Evolutionary conservation across 2,797 vertebrate species (phyloP).

Genomic region (Knipowitschia caucasica): DNA sequence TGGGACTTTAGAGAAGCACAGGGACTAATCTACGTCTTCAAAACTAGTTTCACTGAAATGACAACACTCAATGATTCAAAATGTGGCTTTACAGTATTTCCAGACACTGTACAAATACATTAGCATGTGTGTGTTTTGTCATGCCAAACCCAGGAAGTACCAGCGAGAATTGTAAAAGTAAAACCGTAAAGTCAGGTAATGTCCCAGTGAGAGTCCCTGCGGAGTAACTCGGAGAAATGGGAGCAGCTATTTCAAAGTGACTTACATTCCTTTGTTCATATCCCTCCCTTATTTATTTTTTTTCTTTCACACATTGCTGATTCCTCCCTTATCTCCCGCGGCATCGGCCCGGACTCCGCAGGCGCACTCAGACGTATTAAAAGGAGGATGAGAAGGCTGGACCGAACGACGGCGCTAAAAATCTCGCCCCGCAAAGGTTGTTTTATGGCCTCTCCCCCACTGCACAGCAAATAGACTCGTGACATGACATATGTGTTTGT

Average conservation of each 20-base stretch:
- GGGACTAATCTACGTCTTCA: too few relatives aligned
- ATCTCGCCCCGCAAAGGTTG: slow-evolving; percentile 40
- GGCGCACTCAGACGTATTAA: neutral
- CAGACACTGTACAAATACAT: too few relatives aligned
- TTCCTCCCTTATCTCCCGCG: neutral
- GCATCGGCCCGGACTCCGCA: neutral
- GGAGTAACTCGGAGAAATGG: too few relatives aligned
- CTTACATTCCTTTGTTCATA: neutral
- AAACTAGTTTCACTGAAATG: too few relatives aligned
- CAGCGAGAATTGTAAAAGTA: too few relatives aligned
- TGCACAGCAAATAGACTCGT: slow-evolving; percentile 57
- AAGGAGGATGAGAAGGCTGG: neutral
- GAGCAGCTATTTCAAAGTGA: neutral
- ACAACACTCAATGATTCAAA: too few relatives aligned
- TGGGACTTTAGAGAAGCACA: too few relatives aligned
- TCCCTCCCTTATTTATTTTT: neutral
- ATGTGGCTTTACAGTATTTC: too few relatives aligned
- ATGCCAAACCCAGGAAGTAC: too few relatives aligned
- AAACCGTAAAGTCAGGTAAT: too few relatives aligned
- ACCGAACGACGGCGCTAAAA: slow-evolving; percentile 28
- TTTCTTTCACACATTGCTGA: neutral
- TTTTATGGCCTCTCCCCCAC: slow-evolving; percentile 36
- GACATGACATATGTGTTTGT: slow-evolving; percentile 65
- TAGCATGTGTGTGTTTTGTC: too few relatives aligned
- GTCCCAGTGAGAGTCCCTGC: too few relatives aligned